Percentiles rank a stretch among this genome's conserved stretches.
Evolutionary conservation across 2,888 invertebrate genomes (phyloP).

Genomic region (Nomada ruficornis): DNA sequence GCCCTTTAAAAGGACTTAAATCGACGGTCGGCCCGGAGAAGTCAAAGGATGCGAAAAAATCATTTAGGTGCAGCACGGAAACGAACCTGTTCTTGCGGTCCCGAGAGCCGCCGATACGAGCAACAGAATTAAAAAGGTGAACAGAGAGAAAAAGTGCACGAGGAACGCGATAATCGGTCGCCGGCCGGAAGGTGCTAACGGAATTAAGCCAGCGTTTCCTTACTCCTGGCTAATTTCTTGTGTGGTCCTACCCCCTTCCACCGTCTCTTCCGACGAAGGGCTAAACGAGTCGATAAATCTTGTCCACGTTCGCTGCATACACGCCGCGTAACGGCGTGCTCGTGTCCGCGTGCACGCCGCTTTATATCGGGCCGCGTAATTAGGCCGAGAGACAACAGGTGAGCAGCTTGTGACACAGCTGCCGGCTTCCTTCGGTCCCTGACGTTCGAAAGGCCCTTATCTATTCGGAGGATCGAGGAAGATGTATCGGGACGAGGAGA

Average conservation of each 20-base stretch:
- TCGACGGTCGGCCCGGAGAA: too few relatives aligned
- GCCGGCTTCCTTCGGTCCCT: conserved; percentile 46
- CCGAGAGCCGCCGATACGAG: too few relatives aligned
- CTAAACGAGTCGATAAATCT: conserved; percentile 78
- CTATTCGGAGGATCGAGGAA: not conserved
- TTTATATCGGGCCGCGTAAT: conserved; percentile 77
- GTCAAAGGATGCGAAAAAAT: too few relatives aligned
- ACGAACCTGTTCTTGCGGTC: too few relatives aligned
- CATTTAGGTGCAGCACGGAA: too few relatives aligned
- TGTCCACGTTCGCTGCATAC: conserved; percentile 56
- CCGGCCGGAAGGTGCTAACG: conserved; percentile 67
- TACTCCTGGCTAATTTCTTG: conserved; percentile 73
- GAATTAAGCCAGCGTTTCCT: conserved; percentile 62
- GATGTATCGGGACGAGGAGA: not conserved
- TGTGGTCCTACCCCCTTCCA: conserved; percentile 67
- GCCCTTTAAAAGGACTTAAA: too few relatives aligned
- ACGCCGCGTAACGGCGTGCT: conserved; percentile 45
- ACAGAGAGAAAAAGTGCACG: not conserved
- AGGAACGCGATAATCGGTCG: conserved; percentile 42
- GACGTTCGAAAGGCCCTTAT: not conserved
- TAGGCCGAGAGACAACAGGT: conserved; percentile 80
- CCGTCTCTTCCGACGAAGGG: conserved; percentile 44
- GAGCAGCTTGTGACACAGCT: conserved; percentile 75
- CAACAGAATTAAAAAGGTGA: not conserved
- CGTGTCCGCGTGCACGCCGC: conserved; percentile 51